These are phyloP conservation scores for Paratrypauchen microcephalus DNA, from an alignment of 2,797 vertebrate genomes.

Conservation along the genomic window DNA sequence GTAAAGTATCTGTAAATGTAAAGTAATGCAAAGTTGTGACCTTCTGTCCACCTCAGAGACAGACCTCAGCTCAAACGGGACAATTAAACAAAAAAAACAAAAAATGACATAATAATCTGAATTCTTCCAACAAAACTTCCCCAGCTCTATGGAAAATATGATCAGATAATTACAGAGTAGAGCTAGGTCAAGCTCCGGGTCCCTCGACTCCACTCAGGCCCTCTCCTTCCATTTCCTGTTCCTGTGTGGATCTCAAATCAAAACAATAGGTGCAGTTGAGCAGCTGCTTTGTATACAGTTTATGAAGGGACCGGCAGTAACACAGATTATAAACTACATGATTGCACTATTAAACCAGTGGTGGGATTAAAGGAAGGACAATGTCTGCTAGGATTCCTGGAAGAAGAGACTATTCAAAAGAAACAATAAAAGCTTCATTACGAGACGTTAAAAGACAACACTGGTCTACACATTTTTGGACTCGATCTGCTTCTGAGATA, in stretches of 20 bases:
- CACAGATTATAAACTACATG: constrained; percentile 54
- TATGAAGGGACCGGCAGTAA: constrained; percentile 59
- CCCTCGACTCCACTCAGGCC: constrained; percentile 26
- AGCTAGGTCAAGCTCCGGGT: neutral
- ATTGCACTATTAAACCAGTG: constrained; percentile 51
- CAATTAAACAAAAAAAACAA: neutral
- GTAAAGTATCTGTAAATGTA: neutral
- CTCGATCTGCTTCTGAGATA: too few species aligned
- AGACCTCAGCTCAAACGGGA: neutral
- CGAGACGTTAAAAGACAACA: constrained; percentile 3
- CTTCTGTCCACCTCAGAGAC: neutral
- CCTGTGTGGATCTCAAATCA: constrained; percentile 63
- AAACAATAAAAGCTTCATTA: neutral
- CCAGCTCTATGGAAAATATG: neutral
- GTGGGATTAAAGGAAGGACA: constrained; percentile 57
- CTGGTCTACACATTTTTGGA: too few species aligned
- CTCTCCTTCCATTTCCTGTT: constrained; percentile 54
- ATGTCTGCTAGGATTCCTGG: constrained; percentile 32
- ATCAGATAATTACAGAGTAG: neutral
- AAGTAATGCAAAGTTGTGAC: neutral
- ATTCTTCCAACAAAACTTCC: neutral
- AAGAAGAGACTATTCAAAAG: neutral
- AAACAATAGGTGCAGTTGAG: constrained; percentile 66
- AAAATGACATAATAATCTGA: neutral
- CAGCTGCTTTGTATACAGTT: constrained; percentile 50